Evolutionary conservation across 2,113 vertebrate genomes (phyloP), one percentile per base, ranked within the genome.

Genomic region (Passerina amoena): DNA sequence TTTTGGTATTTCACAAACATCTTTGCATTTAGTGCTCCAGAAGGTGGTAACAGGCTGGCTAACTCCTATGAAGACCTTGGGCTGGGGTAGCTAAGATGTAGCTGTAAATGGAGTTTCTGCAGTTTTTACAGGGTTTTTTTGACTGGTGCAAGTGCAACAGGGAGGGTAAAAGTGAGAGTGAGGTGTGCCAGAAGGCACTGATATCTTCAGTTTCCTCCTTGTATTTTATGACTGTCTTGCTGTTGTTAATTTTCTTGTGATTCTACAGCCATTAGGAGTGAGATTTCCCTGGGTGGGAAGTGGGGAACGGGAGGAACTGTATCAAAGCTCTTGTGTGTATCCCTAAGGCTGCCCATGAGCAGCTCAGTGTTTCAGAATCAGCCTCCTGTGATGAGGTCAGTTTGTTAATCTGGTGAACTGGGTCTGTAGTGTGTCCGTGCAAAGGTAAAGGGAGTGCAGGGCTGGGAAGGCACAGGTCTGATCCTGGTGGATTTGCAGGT

Each of bases 321-420:
- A 28, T 71, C 50, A 45, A 17, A n/a, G 50, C n/a, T 45, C 45
- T 27, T 54, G 8, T 1, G 1, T 24, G 40, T 51, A 3, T 78
- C n/a, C 5, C 30, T 54, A 3, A 47, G 64, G 70, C 65, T 86
- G 44, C 51, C 72, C 18, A 2, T 14, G 65, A n/a, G 25, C 44
- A 50, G 66, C 56, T 53, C 20, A 27, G 51, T 33, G 6, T 37
- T 87, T 70, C 5, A 71, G 77, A 54, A 10, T 33, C 42, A 70
- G 30, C 42, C 54, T 65, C 31, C 7, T 61, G 77, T 20, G 47
- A 14, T 0, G 9, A 79, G 78, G 57, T 76, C 60, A 85, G 40
- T 59, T 85, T 85, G 84, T 86, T 91, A 82, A 91, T 89, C 93
- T 89, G 93, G 25, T 61, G 15, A 92, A 95, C 50, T 91, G 87